Conservation (phyloP, 2,797 vertebrate genomes). For the Dermochelys coriacea region DNA sequence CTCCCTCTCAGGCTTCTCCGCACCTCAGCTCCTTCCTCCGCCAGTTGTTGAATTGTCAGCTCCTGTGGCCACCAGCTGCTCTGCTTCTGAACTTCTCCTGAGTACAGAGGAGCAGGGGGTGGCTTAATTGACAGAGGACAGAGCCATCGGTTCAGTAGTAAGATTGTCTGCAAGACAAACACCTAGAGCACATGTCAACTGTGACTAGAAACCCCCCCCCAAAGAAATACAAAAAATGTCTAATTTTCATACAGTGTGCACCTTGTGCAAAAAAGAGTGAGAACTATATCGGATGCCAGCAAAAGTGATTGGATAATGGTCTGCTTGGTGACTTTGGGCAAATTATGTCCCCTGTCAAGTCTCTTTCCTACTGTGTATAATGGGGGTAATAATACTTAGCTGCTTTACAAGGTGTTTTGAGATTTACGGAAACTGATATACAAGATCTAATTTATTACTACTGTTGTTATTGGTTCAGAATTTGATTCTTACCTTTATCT, state of each 20-base stretch:
- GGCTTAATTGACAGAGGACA: too few species aligned
- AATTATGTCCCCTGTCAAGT: not conserved
- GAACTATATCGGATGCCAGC: not conserved
- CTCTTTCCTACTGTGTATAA: constrained; percentile 8
- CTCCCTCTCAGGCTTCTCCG: too few species aligned
- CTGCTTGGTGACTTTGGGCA: constrained; percentile 42
- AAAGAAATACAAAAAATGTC: not conserved
- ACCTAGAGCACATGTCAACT: not conserved
- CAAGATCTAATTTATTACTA: not conserved
- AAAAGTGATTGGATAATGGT: not conserved
- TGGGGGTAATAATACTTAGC: constrained; percentile 17
- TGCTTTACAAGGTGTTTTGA: not conserved
- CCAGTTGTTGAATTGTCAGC: too few species aligned
- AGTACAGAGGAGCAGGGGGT: too few species aligned
- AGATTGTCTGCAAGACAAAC: too few species aligned
- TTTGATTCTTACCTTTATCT: not conserved
- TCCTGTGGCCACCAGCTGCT: too few species aligned
- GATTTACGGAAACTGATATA: constrained; percentile 16
- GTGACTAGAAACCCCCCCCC: not conserved
- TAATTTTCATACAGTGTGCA: not conserved
- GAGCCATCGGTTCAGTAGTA: too few species aligned
- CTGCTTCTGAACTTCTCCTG: too few species aligned
- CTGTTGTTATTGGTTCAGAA: not conserved
- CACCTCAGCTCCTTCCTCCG: too few species aligned
- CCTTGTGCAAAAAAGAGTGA: not conserved